Conservation (phyloP, 2,797 vertebrate species). For the Pangasius krempfi region DNA sequence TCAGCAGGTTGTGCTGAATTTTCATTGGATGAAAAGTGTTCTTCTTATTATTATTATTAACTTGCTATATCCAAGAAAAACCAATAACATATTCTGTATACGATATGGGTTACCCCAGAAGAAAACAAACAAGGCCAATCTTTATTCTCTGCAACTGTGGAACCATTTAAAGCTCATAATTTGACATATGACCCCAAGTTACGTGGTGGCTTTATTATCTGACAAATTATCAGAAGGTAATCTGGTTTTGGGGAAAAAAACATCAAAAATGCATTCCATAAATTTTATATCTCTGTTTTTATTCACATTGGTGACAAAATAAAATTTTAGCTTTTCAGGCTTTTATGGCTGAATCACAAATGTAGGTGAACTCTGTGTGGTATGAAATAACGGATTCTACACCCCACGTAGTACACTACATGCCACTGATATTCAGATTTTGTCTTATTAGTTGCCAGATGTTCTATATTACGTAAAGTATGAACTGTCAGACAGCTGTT, state of each 20-base stretch:
- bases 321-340: not conserved
- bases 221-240: not conserved
- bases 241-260: not conserved
- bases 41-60: not conserved
- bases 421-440: too few relatives aligned
- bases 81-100: not conserved
- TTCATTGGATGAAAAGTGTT: not conserved
- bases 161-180: not conserved
- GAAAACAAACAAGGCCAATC: not conserved
- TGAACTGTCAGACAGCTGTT: not conserved
- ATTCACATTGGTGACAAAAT: not conserved
- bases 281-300: not conserved
- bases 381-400: not conserved
- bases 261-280: not conserved
- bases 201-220: not conserved
- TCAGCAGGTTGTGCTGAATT: not conserved
- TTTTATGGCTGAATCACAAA: not conserved
- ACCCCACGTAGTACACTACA: not conserved
- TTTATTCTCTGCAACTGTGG: not conserved
- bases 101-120: too few relatives aligned
- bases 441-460: not conserved
- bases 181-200: not conserved
- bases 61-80: not conserved
- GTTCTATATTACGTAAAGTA: not conserved
- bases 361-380: not conserved